phyloP scores from a whole-genome alignment of 2,888 invertebrate species.

The Mechanitis mazaeus region DNA sequence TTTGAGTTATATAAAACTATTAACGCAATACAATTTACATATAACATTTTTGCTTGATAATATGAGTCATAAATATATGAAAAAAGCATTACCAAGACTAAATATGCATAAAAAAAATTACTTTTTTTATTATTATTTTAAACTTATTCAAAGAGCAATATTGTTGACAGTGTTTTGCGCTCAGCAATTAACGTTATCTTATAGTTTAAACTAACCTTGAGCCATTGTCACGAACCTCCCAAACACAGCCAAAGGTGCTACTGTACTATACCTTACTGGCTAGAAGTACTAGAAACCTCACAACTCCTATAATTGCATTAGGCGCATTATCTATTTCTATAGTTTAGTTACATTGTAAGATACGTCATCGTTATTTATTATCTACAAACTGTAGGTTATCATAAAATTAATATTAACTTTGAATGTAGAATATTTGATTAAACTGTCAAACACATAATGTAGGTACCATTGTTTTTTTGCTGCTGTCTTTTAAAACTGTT shows the following conservation, averaged over 20 bases:
- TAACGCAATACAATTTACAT: too few relatives aligned
- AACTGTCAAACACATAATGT: too few relatives aligned
- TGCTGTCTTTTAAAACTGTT: too few relatives aligned
- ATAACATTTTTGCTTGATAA: too few relatives aligned
- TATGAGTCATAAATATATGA: too few relatives aligned
- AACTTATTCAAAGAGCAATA: too few relatives aligned
- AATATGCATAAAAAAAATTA: too few relatives aligned
- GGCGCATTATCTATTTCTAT: slow-evolving; percentile 41
- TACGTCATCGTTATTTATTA: slow-evolving; percentile 15
- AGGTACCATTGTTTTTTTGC: too few relatives aligned
- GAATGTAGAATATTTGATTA: too few relatives aligned
- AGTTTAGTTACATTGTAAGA: slow-evolving; percentile 16
- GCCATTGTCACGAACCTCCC: slow-evolving; percentile 34
- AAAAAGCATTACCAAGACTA: too few relatives aligned
- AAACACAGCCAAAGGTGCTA: slow-evolving; percentile 30
- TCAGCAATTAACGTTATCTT: slow-evolving; percentile 13
- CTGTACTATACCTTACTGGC: slow-evolving; percentile 39
- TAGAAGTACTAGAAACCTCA: slow-evolving; percentile 40
- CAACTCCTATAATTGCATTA: slow-evolving; percentile 46
- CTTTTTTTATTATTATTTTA: too few relatives aligned
- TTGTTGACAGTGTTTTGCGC: slow-evolving; percentile 4
- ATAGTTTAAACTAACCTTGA: slow-evolving; percentile 34
- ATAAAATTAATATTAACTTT: neutral
- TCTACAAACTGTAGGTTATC: neutral
- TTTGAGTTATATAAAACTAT: too few relatives aligned